phyloP scores from a whole-genome alignment of 2,113 vertebrate genomes.

The Oostethus manadensis region DNA sequence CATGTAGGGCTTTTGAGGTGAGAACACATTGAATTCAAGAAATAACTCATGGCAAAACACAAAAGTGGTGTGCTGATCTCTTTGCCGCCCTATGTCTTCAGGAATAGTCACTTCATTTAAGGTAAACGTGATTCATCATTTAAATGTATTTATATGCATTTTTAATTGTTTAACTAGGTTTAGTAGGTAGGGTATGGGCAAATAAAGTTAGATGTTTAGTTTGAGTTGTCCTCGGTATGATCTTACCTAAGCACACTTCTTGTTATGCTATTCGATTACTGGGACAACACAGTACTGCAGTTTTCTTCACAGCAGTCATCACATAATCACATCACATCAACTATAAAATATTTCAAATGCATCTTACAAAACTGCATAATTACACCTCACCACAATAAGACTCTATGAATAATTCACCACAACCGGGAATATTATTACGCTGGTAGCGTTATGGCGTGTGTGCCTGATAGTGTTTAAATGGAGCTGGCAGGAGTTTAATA shows the following conservation, averaged over 20 bases:
- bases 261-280: neutral
- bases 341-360: conserved; percentile 38
- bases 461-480: conserved; percentile 42
- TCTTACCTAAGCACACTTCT: neutral
- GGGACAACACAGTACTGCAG: conserved; percentile 7
- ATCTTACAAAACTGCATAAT: conserved; percentile 47
- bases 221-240: neutral
- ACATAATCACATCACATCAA: conserved; percentile 19
- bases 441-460: conserved; percentile 44
- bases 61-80: no score
- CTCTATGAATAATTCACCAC: conserved; percentile 62
- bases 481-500: conserved; percentile 47
- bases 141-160: no score
- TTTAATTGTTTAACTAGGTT: no score
- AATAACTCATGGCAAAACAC: no score
- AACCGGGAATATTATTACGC: conserved; percentile 34
- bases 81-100: no score
- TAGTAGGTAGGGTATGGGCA: no score
- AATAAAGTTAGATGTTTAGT: neutral
- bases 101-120: no score
- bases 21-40: no score
- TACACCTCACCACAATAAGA: conserved; percentile 52
- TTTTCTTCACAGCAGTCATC: conserved; percentile 15
- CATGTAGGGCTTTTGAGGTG: no score
- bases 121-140: no score